Percentiles rank a stretch among this genome's conserved stretches.
These are phyloP conservation scores for Lepidocolaptes lacrymiger DNA, from an alignment of 2,797 vertebrate species.

Conservation along the genomic window DNA sequence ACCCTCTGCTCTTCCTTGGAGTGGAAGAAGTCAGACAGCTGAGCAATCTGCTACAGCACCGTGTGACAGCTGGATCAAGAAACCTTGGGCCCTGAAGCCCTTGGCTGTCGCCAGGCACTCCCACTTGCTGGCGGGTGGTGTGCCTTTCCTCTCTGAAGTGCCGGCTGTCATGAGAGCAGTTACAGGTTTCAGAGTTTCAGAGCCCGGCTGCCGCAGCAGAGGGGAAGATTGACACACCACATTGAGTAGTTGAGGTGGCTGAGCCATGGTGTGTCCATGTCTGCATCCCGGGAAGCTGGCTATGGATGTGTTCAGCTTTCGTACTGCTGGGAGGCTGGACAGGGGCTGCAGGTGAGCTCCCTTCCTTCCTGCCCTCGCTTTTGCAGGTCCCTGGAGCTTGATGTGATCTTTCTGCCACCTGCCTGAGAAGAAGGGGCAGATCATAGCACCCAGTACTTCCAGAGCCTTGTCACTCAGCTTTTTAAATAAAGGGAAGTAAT, in stretches of 20 bases:
- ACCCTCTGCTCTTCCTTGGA: background rate
- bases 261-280: accelerated
- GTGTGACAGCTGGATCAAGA: background rate
- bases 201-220: background rate
- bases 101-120: background rate
- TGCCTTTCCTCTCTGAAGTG: background rate
- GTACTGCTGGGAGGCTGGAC: background rate
- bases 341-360: background rate
- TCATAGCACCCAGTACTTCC: background rate
- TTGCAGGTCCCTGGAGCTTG: background rate
- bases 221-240: accelerated
- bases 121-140: background rate
- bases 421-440: background rate
- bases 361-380: background rate
- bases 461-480: background rate
- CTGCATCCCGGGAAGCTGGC: accelerated
- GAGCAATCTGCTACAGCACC: background rate
- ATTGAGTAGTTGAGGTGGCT: background rate
- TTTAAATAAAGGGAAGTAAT: background rate
- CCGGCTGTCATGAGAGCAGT: background rate
- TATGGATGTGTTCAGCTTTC: background rate
- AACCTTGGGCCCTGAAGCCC: background rate
- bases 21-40: background rate
- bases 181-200: background rate
- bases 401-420: background rate